phyloP scores from a whole-genome alignment of 2,797 vertebrate genomes.

The Pyrocephalus nanus region DNA sequence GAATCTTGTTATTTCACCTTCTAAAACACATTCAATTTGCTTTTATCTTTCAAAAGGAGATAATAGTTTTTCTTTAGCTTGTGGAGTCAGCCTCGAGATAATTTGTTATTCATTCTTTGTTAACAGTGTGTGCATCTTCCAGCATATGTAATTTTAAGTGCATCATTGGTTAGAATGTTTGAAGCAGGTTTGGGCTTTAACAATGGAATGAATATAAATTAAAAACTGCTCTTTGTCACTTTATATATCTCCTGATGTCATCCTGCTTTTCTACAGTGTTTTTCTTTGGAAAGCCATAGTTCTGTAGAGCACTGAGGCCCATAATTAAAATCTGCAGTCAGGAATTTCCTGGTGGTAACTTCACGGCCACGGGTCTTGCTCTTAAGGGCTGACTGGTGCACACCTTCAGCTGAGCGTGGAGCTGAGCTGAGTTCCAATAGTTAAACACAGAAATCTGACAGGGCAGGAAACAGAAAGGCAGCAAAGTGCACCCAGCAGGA shows the following conservation, averaged over 20 bases:
- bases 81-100: neutral
- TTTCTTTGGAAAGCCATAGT: slow-evolving; percentile 44
- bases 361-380: neutral
- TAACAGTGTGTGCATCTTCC: slow-evolving; percentile 12
- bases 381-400: neutral
- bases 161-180: neutral
- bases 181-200: neutral
- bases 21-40: neutral
- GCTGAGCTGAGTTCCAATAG: neutral
- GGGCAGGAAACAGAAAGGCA: neutral
- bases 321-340: neutral
- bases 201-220: slow-evolving; percentile 3
- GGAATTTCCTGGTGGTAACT: neutral
- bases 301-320: neutral
- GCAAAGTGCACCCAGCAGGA: neutral
- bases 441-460: neutral
- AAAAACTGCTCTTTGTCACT: slow-evolving; percentile 28
- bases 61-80: neutral
- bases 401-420: neutral
- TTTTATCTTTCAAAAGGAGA: slow-evolving; percentile 15
- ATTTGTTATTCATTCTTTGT: neutral
- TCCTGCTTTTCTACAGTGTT: slow-evolving; percentile 6
- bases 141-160: neutral
- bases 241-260: slow-evolving; percentile 58
- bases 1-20: neutral